Conservation (phyloP, 2,888 invertebrate species). For the Choristoneura rosaceana region DNA sequence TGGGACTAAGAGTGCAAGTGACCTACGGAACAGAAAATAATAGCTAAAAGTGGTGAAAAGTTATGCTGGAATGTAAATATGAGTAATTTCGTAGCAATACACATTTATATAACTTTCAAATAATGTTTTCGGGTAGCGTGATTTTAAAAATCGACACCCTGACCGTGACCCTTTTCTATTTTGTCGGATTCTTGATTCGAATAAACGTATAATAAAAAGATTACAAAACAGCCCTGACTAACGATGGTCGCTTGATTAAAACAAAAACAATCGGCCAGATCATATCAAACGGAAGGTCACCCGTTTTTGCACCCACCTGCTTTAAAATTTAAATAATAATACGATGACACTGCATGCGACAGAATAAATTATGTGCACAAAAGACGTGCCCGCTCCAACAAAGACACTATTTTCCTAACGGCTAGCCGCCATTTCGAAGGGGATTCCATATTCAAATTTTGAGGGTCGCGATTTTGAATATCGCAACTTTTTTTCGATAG, state of each 20-base stretch:
- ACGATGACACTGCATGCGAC: slow-evolving; percentile 70
- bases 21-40: no score
- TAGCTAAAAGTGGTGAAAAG: no score
- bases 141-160: no score
- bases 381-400: slow-evolving; percentile 64
- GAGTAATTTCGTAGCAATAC: no score
- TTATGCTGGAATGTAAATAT: no score
- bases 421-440: slow-evolving; percentile 57
- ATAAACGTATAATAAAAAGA: not conserved
- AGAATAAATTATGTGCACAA: slow-evolving; percentile 75
- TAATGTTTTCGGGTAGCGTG: no score
- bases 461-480: slow-evolving; percentile 65
- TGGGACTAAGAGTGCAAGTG: no score
- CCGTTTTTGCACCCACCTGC: slow-evolving; percentile 77
- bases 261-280: slow-evolving; percentile 40
- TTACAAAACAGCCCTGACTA: slow-evolving; percentile 1
- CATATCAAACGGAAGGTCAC: slow-evolving; percentile 66
- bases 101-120: no score
- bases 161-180: no score
- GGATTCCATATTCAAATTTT: slow-evolving; percentile 80
- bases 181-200: no score
- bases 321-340: slow-evolving; percentile 76
- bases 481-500: slow-evolving; percentile 44
- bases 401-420: slow-evolving; percentile 77
- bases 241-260: slow-evolving; percentile 31